phyloP scores from a whole-genome alignment of 2,797 vertebrate species.

The Poeciliopsis paucimaculata region DNA sequence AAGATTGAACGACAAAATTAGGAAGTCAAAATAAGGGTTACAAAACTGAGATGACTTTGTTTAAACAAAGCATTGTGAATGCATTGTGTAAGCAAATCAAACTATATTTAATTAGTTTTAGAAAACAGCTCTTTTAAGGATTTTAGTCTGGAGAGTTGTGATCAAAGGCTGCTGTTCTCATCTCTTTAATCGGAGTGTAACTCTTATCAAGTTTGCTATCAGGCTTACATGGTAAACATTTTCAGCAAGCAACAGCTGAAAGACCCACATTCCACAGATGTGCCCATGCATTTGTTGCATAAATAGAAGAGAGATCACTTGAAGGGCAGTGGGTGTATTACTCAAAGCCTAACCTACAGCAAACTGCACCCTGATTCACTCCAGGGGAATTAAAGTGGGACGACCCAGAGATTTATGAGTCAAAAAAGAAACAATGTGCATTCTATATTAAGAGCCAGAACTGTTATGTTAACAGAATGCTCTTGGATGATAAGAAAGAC shows the following conservation, averaged over 20 bases:
- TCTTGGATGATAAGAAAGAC: conserved; percentile 40
- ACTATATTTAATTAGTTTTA: not conserved
- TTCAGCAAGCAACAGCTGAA: conserved; percentile 1
- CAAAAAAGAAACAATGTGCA: conserved; percentile 36
- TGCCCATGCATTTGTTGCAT: conserved; percentile 38
- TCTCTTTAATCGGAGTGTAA: conserved; percentile 10
- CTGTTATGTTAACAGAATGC: conserved; percentile 43
- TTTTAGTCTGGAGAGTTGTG: not conserved
- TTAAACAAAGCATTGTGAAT: not conserved
- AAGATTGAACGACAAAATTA: not conserved
- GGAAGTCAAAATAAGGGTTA: not conserved
- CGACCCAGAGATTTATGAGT: conserved; percentile 49
- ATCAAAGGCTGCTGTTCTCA: conserved; percentile 8
- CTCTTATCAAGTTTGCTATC: conserved; percentile 1
- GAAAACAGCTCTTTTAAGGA: not conserved
- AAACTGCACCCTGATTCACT: conserved; percentile 28
- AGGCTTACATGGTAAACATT: not conserved
- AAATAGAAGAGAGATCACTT: conserved; percentile 37
- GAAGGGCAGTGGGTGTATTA: conserved; percentile 64
- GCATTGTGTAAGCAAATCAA: not conserved
- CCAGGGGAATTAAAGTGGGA: conserved; percentile 1
- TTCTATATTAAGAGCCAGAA: conserved; percentile 42
- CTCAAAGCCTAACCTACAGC: conserved; percentile 46
- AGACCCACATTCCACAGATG: conserved; percentile 45
- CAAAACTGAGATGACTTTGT: not conserved